These are phyloP conservation scores for Rhabdomys dilectus DNA, from an alignment of 2,113 vertebrate genomes.

Conservation along the genomic window DNA sequence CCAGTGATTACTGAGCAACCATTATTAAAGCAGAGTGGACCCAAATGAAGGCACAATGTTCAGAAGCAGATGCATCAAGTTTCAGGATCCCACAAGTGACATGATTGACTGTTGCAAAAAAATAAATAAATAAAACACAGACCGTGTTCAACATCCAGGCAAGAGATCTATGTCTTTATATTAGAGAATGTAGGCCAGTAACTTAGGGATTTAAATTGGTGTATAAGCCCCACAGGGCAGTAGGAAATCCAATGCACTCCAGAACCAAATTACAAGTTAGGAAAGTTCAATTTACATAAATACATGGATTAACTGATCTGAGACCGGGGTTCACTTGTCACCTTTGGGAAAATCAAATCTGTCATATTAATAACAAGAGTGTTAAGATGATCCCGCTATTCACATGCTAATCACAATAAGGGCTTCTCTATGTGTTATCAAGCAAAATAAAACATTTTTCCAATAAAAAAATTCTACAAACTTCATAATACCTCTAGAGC, in stretches of 20 bases:
- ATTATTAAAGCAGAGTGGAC: not conserved
- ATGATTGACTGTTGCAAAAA: not conserved
- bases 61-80: not conserved
- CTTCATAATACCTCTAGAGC: constrained; percentile 77
- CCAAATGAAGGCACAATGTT: not conserved
- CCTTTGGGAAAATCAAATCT: constrained; percentile 81
- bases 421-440: constrained; percentile 70
- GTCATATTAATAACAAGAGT: constrained; percentile 78
- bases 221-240: constrained; percentile 52
- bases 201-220: constrained; percentile 55
- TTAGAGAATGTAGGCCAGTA: not conserved
- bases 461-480: constrained; percentile 75
- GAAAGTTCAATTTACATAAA: constrained; percentile 77
- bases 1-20: not conserved
- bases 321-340: constrained; percentile 78
- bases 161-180: constrained; percentile 13
- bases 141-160: not conserved
- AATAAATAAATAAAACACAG: not conserved
- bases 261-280: constrained; percentile 75
- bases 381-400: constrained; percentile 79
- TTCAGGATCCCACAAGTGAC: not conserved
- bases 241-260: constrained; percentile 63
- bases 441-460: constrained; percentile 81
- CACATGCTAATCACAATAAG: constrained; percentile 81
- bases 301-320: constrained; percentile 79